These are phyloP conservation scores for Cataglyphis livida DNA, from an alignment of 2,888 invertebrate genomes.

Conservation along the genomic window DNA sequence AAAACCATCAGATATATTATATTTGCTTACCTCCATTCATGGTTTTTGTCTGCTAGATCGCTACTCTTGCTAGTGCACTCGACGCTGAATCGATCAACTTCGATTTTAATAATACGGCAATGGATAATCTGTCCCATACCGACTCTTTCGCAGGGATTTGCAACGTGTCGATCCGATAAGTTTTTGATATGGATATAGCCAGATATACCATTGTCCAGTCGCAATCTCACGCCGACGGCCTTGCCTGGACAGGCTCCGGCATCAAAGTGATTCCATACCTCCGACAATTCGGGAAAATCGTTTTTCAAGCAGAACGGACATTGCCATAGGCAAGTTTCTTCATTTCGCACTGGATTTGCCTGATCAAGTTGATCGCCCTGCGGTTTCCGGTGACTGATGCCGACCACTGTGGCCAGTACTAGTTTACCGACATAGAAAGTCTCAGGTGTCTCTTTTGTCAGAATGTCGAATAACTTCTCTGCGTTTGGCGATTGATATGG, in stretches of 20 bases:
- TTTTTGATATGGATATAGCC: conserved; percentile 98
- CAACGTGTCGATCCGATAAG: conserved; percentile 96
- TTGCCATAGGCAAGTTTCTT: conserved; percentile 98
- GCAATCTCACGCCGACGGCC: conserved; percentile 95
- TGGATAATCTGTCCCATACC: conserved; percentile 93
- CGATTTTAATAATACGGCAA: conserved; percentile 97
- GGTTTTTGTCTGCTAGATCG: conserved; percentile 95
- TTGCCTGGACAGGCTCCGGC: conserved; percentile 98
- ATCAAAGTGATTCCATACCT: conserved; percentile 99
- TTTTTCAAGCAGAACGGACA: conserved; percentile 99
- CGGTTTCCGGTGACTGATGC: conserved; percentile 95
- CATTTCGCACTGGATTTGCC: conserved; percentile 97
- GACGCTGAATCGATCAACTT: conserved; percentile 96
- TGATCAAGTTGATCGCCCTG: conserved; percentile 97
- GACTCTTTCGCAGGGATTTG: conserved; percentile 97
- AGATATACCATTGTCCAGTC: conserved; percentile 96
- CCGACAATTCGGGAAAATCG: conserved; percentile 97
- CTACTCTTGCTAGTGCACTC: conserved; percentile 97
- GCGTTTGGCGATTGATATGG: conserved; percentile 92
- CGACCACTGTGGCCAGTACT: conserved; percentile 92
- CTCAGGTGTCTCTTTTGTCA: conserved; percentile 98
- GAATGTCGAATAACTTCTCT: conserved; percentile 96
- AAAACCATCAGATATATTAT: not conserved
- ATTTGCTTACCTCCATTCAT: conserved; percentile 91
- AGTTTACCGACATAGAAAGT: conserved; percentile 96